phyloP scores from a whole-genome alignment of 2,888 invertebrate species.

The Eristalinus aeneus region DNA sequence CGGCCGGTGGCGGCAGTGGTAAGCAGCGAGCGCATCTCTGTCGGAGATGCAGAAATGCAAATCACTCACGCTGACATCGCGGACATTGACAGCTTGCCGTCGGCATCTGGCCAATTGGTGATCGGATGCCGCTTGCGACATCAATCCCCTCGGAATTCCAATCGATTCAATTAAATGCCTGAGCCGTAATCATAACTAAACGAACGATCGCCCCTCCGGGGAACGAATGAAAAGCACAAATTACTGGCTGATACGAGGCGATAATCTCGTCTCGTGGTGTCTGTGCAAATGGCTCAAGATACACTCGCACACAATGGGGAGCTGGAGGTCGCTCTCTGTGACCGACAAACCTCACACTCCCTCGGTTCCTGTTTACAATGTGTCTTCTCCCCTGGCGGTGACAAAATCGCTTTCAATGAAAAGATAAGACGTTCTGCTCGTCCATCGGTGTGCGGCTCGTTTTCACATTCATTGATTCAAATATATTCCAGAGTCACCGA shows the following conservation, averaged over 20 bases:
- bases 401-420: constrained; percentile 23
- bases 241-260: constrained; percentile 31
- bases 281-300: constrained; percentile 13
- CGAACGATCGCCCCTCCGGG: constrained; percentile 8
- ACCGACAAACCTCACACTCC: neutral
- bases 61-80: neutral
- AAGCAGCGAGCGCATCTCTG: neutral
- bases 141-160: neutral
- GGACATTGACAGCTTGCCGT: neutral
- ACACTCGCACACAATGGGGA: neutral
- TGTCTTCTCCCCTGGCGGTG: constrained; percentile 1
- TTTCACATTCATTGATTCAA: constrained; percentile 54
- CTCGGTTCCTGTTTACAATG: neutral
- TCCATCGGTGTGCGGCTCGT: constrained; percentile 2
- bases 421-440: constrained; percentile 21
- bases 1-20: neutral
- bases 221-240: constrained; percentile 35
- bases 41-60: neutral
- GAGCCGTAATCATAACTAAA: neutral
- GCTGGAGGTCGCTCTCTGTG: neutral
- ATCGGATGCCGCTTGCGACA: neutral
- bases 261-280: constrained; percentile 27
- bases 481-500: constrained; percentile 54
- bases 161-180: constrained; percentile 23
- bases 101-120: neutral